A percentile compares a stretch with the other conserved stretches of the same genome.
Conservation (phyloP, 1,140 invertebrate species). For the Papilio helenus region DNA sequence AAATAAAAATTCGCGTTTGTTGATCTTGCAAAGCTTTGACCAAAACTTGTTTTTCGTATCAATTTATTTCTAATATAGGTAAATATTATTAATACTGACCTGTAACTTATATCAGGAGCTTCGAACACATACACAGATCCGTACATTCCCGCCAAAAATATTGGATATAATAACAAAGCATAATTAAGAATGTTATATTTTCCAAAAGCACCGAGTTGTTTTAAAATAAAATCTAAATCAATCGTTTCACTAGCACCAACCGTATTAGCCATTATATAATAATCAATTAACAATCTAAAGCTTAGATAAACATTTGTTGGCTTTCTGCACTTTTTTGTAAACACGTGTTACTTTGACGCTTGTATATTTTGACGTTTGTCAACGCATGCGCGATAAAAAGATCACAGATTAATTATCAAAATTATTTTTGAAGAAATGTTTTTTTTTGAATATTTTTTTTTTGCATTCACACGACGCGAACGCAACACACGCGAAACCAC, state of each 20-base stretch:
- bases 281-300: conserved; percentile 33
- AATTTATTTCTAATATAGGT: neutral
- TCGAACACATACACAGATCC: conserved; percentile 73
- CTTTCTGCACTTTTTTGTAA: neutral
- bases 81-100: conserved; percentile 55
- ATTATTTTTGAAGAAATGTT: conserved; percentile 34
- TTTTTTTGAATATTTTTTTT: conserved; percentile 30
- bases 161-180: conserved; percentile 69
- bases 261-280: conserved; percentile 56
- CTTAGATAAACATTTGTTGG: conserved; percentile 2
- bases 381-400: conserved; percentile 48
- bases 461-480: conserved; percentile 18
- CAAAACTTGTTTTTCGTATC: neutral
- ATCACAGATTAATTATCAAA: conserved; percentile 25
- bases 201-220: conserved; percentile 69
- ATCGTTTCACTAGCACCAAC: conserved; percentile 46
- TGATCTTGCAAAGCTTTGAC: neutral
- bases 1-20: neutral
- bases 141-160: conserved; percentile 76
- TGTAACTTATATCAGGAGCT: conserved; percentile 69
- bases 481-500: conserved; percentile 30
- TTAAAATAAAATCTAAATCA: conserved; percentile 62
- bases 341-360: conserved; percentile 37
- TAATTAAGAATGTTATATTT: conserved; percentile 75
- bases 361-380: conserved; percentile 48